These are phyloP conservation scores for Microdon myrmicae DNA, from an alignment of 2,888 invertebrate genomes.

Conservation along the genomic window DNA sequence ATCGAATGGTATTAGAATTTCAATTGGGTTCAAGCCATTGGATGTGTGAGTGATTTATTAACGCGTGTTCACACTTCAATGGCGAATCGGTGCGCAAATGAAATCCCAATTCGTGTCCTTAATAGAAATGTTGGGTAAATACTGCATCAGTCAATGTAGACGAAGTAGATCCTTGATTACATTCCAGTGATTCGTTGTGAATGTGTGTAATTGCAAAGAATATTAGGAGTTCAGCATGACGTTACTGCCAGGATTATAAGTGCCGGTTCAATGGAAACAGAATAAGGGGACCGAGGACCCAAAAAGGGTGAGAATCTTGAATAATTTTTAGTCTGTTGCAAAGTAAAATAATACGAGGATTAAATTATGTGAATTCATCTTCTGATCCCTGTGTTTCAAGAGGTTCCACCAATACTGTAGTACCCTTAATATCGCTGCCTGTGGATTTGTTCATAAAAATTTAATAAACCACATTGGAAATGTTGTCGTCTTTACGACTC, in stretches of 20 bases:
- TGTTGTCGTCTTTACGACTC: too few relatives aligned
- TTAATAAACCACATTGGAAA: too few relatives aligned
- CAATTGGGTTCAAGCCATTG: slow-evolving; percentile 35
- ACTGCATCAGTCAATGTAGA: slow-evolving; percentile 41
- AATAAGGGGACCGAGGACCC: slow-evolving; percentile 1
- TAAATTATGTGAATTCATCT: slow-evolving; percentile 46
- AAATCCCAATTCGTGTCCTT: slow-evolving; percentile 35
- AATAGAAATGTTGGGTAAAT: slow-evolving; percentile 52
- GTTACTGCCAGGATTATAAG: slow-evolving; percentile 39
- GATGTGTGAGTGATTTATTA: slow-evolving; percentile 34
- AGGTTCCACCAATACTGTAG: slow-evolving; percentile 40
- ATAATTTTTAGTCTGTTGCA: slow-evolving; percentile 48
- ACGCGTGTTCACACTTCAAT: slow-evolving; percentile 56
- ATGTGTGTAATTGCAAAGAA: slow-evolving; percentile 13
- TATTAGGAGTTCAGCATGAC: slow-evolving; percentile 29
- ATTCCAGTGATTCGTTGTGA: slow-evolving; percentile 30
- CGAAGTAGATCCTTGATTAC: slow-evolving; percentile 45
- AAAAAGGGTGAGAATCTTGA: too few relatives aligned
- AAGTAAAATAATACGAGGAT: slow-evolving; percentile 44
- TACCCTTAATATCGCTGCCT: too few relatives aligned
- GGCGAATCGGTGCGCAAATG: slow-evolving; percentile 23
- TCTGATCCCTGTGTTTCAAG: slow-evolving; percentile 39
- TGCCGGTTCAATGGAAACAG: slow-evolving; percentile 34
- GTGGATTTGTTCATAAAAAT: too few relatives aligned
- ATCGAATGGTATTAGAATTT: slow-evolving; percentile 27